These are phyloP conservation scores for Siniperca scherzeri DNA, from an alignment of 2,797 vertebrate genomes.

Conservation along the genomic window DNA sequence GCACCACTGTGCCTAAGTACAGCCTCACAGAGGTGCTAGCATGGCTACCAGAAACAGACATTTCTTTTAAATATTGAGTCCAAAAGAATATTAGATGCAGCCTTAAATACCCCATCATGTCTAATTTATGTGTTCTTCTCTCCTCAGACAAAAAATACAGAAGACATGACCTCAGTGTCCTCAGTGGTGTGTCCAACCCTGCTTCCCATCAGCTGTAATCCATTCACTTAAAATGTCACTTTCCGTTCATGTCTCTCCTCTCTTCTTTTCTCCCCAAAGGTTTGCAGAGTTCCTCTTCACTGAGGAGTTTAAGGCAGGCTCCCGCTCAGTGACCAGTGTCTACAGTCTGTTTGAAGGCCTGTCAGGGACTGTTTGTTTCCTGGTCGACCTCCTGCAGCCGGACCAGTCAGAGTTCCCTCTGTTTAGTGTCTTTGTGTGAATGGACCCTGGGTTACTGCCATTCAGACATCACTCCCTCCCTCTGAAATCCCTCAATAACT, in stretches of 20 bases:
- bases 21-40: not conserved
- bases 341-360: constrained; percentile 93
- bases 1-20: not conserved
- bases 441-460: not conserved
- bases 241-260: not conserved
- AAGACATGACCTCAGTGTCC: not conserved
- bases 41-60: not conserved
- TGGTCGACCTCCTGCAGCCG: constrained; percentile 92
- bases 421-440: constrained; percentile 92
- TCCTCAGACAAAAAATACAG: not conserved
- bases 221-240: not conserved
- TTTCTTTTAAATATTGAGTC: not conserved
- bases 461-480: constrained; percentile 32
- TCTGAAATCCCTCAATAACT: constrained; percentile 18
- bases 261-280: constrained; percentile 72
- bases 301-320: constrained; percentile 91
- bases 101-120: not conserved
- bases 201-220: not conserved
- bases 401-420: constrained; percentile 92
- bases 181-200: not conserved
- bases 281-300: constrained; percentile 94
- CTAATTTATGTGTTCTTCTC: not conserved
- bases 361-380: constrained; percentile 92
- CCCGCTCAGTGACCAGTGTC: constrained; percentile 86
- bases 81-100: not conserved